These are phyloP conservation scores for Nesogale talazaci DNA, from an alignment of 2,113 vertebrate genomes.

Conservation along the genomic window DNA sequence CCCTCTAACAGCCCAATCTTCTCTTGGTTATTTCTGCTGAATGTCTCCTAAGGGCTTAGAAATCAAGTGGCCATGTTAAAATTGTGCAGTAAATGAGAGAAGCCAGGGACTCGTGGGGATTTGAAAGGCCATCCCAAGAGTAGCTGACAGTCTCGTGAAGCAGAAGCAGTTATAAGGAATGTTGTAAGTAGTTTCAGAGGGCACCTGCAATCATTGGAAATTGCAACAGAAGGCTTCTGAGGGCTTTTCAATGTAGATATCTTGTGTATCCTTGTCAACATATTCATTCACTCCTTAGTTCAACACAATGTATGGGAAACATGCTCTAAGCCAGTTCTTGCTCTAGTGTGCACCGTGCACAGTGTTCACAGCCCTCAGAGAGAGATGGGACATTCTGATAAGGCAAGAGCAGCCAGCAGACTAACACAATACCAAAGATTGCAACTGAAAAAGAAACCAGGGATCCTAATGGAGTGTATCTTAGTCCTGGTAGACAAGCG, in stretches of 20 bases:
- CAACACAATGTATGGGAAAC: background rate
- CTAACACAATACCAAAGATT: background rate
- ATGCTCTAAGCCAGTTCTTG: background rate
- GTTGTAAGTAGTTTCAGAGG: no score
- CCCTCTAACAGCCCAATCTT: background rate
- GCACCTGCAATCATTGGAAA: background rate
- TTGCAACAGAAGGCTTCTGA: background rate
- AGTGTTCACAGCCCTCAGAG: background rate
- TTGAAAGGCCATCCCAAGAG: background rate
- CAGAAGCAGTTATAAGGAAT: background rate
- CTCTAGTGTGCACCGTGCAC: background rate
- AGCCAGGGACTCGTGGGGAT: background rate
- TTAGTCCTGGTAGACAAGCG: no score
- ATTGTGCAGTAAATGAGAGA: background rate
- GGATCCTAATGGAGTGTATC: accelerated
- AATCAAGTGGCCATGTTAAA: background rate
- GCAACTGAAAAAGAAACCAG: background rate
- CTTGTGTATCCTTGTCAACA: background rate
- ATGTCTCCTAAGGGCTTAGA: background rate
- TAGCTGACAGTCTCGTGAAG: background rate
- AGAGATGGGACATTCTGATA: background rate
- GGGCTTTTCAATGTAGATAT: background rate
- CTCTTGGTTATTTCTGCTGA: background rate
- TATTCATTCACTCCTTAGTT: background rate
- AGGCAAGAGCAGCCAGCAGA: background rate